These are phyloP conservation scores for Amiota communis DNA, from an alignment of 2,888 invertebrate species.

Conservation along the genomic window DNA sequence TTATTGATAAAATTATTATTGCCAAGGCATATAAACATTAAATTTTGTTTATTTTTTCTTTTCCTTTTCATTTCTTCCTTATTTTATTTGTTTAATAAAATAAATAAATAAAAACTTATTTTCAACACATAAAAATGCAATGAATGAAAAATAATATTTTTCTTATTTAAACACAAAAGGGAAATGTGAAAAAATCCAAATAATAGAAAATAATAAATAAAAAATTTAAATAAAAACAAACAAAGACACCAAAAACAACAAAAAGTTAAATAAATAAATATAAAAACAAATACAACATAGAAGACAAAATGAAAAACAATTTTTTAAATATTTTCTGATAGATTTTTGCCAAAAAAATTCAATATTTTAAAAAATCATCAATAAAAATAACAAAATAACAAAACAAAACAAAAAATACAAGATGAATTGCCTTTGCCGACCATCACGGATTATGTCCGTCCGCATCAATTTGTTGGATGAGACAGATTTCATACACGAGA, in stretches of 20 bases:
- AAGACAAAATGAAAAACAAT: constrained; percentile 6
- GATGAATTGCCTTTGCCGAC: constrained; percentile 73
- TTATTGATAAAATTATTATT: constrained; percentile 13
- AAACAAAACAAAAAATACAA: constrained; percentile 11
- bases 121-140: constrained; percentile 44
- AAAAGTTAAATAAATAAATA: constrained; percentile 4
- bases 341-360: constrained; percentile 11
- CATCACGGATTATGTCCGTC: constrained; percentile 74
- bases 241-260: constrained; percentile 36
- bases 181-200: constrained; percentile 12
- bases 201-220: constrained; percentile 1
- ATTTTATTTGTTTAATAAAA: not conserved
- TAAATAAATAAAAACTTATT: not conserved
- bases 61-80: not conserved
- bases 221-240: not conserved
- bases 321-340: constrained; percentile 2
- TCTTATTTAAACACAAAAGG: constrained; percentile 25
- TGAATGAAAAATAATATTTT: constrained; percentile 38
- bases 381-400: not conserved
- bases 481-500: constrained; percentile 90
- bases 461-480: constrained; percentile 92
- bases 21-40: constrained; percentile 12
- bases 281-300: not conserved
- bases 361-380: not conserved
- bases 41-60: not conserved